Evolutionary conservation across 2,113 vertebrate species (phyloP).

Genomic region (Otus sunia): DNA sequence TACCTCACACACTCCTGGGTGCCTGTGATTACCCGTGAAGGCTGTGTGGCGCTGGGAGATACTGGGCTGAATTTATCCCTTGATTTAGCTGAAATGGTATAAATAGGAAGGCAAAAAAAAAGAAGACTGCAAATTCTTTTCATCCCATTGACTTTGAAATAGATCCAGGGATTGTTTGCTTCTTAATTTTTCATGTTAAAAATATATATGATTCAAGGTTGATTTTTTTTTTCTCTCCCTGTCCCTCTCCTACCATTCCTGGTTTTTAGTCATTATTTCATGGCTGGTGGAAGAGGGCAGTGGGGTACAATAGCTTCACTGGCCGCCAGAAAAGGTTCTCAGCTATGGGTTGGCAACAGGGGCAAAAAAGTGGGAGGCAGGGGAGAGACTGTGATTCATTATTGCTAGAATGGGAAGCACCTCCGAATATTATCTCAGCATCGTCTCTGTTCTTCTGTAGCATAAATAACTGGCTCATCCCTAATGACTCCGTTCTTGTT

Average conservation of each 20-base stretch:
- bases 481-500: not conserved
- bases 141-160: not conserved
- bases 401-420: not conserved
- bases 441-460: not conserved
- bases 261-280: not conserved
- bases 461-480: not conserved
- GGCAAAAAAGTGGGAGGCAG: not conserved
- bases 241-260: not conserved
- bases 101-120: not conserved
- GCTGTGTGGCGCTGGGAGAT: not conserved
- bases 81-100: not conserved
- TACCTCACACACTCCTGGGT: accelerated
- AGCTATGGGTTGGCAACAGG: not conserved
- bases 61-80: not conserved
- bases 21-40: not conserved
- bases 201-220: not conserved
- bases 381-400: not conserved
- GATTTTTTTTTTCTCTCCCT: too few relatives aligned
- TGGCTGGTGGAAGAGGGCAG: not conserved
- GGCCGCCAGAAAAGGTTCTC: not conserved
- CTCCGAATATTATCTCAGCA: not conserved
- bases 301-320: not conserved
- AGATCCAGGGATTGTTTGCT: not conserved
- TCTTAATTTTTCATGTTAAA: not conserved
- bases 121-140: conserved; percentile 2